These are phyloP conservation scores for Odontomachus brunneus DNA, from an alignment of 1,140 invertebrate genomes.

Conservation along the genomic window DNA sequence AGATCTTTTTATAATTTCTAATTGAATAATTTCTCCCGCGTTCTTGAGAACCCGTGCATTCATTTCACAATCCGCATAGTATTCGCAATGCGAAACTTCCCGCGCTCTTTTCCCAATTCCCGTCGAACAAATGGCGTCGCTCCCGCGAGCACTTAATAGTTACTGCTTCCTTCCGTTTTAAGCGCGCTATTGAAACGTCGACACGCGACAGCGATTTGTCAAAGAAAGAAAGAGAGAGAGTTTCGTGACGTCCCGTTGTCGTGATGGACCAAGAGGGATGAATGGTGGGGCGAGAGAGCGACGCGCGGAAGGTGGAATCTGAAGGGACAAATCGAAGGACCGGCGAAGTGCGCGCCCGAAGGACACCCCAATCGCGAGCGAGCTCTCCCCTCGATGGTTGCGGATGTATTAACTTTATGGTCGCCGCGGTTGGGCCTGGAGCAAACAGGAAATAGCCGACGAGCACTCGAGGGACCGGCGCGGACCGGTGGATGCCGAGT, in stretches of 20 bases:
- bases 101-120: not conserved
- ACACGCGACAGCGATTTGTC: constrained; percentile 85
- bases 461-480: constrained; percentile 68
- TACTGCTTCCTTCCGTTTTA: constrained; percentile 72
- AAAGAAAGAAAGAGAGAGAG: constrained; percentile 51
- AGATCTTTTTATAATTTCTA: not conserved
- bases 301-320: constrained; percentile 9
- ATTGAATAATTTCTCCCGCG: too few species aligned
- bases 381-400: constrained; percentile 60
- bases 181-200: constrained; percentile 54
- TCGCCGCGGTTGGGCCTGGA: constrained; percentile 72
- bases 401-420: constrained; percentile 84
- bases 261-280: constrained; percentile 15
- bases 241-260: constrained; percentile 48
- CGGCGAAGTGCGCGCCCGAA: not conserved
- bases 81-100: not conserved
- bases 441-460: constrained; percentile 82
- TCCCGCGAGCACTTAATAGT: constrained; percentile 41
- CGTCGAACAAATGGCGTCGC: constrained; percentile 12
- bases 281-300: too few species aligned
- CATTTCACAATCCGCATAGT: not conserved
- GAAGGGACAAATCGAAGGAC: constrained; percentile 31
- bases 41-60: too few species aligned
- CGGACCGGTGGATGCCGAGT: constrained; percentile 61
- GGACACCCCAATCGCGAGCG: constrained; percentile 69